These are phyloP conservation scores for Brachionus sp. DNA, from an alignment of 1,140 invertebrate species.

Conservation along the genomic window DNA sequence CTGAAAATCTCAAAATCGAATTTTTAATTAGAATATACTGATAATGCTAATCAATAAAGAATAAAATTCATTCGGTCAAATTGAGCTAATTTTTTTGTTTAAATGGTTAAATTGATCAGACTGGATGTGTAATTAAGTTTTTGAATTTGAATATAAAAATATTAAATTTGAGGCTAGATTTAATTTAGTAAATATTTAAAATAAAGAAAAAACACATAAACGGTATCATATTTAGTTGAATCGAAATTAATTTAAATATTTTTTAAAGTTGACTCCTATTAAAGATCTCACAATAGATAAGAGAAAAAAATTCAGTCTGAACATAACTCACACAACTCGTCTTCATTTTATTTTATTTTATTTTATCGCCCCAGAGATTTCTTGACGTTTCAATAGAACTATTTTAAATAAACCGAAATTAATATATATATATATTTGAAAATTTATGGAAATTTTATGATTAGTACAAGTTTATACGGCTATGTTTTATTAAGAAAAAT, in stretches of 20 bases:
- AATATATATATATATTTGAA: neutral
- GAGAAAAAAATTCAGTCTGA: too few relatives aligned
- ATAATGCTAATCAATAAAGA: too few relatives aligned
- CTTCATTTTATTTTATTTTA: neutral
- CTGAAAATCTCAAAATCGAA: neutral
- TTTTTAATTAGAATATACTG: too few relatives aligned
- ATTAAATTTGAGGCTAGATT: too few relatives aligned
- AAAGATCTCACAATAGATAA: neutral
- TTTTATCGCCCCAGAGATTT: neutral
- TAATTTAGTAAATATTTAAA: neutral
- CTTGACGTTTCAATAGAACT: neutral
- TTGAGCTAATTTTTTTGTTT: too few relatives aligned
- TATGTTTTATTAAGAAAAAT: neutral
- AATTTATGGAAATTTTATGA: slow-evolving; percentile 29
- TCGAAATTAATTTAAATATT: neutral
- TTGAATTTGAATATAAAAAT: too few relatives aligned
- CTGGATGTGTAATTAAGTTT: too few relatives aligned
- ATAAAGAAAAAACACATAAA: neutral
- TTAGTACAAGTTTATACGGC: neutral
- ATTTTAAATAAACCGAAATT: neutral
- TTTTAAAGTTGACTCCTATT: neutral
- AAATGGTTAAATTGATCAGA: too few relatives aligned
- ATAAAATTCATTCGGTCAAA: too few relatives aligned
- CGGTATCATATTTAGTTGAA: neutral
- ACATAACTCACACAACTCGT: neutral